Evolutionary conservation across 2,797 vertebrate genomes (phyloP), one percentile per base, ranked within the genome.

Genomic region (Hippocampus kuda): DNA sequence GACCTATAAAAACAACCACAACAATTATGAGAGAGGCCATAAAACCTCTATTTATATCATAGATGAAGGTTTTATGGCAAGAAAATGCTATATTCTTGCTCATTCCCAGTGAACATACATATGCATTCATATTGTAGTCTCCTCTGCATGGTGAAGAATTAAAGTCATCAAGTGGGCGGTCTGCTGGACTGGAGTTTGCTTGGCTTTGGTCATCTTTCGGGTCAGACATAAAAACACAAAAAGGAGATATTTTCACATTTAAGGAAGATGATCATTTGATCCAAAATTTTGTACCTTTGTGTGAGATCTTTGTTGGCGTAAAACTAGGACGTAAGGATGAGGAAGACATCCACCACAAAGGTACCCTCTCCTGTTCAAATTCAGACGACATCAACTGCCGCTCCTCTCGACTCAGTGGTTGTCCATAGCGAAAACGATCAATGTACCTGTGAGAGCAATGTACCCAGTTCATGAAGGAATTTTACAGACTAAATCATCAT

Each of bases 271-370:
- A 59, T 26, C 56, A 34, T 20, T 10, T 4, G 2, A 61, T 18
- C 30, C 34, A 22, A 56, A 61, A 38, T 34, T 2, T 38, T 34
- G 1, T 56, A 82, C 84, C 79, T 77, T 69, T 73, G n/a, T 83
- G 69, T 41, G 70, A 44, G 26, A 74, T 70, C 60, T 76, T 84
- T 27, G 81, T 82, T 66, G 87, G 77, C 53, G 79, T 88, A 64
- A 86, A 82, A 83, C 77, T 84, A 15, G 74, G 73, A n/a, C 83
- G 79, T 54, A 66, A 51, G 73, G 79, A 82, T 30, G 90, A 84
- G 22, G 86, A 75, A 60, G 88, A 79, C 59, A 87, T 83, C 94
- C 93, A 94, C 94, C 94, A 95, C 80, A 94, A 93, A 12, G 88
- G 83, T 41, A 53, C 68, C 56, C 68, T 68, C 24, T 86, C 83